These are phyloP conservation scores for Lochmaea capreae DNA, from an alignment of 2,888 invertebrate genomes.

Conservation along the genomic window DNA sequence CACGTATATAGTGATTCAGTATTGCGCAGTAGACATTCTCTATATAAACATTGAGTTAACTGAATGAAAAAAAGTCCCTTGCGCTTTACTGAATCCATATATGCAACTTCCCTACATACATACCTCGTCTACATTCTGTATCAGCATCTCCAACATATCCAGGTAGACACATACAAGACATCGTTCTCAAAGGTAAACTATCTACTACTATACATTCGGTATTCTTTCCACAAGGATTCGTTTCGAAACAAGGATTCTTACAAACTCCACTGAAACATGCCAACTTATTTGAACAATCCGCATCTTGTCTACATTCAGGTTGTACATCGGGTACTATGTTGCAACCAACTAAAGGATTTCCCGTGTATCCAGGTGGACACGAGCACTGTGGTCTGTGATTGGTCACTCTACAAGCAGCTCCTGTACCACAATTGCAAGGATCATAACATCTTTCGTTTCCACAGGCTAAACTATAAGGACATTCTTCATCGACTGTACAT, in stretches of 20 bases:
- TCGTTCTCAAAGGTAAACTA: constrained; percentile 86
- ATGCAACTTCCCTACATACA: constrained; percentile 50
- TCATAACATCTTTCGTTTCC: constrained; percentile 81
- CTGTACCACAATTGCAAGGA: constrained; percentile 86
- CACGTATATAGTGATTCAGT: neutral
- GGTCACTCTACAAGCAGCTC: constrained; percentile 80
- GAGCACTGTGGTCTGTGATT: constrained; percentile 83
- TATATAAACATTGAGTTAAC: too few relatives aligned
- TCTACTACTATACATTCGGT: constrained; percentile 88
- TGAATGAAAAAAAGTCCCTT: too few relatives aligned
- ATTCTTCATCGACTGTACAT: constrained; percentile 81
- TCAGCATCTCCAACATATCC: constrained; percentile 90
- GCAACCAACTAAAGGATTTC: constrained; percentile 80
- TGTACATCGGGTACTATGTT: constrained; percentile 69
- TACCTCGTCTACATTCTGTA: constrained; percentile 84
- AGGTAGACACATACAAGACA: constrained; percentile 87
- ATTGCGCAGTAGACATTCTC: neutral
- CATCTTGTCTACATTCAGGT: constrained; percentile 81
- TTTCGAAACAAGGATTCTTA: constrained; percentile 82
- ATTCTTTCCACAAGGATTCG: constrained; percentile 82
- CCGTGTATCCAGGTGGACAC: constrained; percentile 85
- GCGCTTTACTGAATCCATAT: neutral
- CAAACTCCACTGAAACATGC: constrained; percentile 86
- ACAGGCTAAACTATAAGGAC: constrained; percentile 83
- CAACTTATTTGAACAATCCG: constrained; percentile 85